phyloP scores from a whole-genome alignment of 2,113 vertebrate species.

The Dasyprocta punctata region DNA sequence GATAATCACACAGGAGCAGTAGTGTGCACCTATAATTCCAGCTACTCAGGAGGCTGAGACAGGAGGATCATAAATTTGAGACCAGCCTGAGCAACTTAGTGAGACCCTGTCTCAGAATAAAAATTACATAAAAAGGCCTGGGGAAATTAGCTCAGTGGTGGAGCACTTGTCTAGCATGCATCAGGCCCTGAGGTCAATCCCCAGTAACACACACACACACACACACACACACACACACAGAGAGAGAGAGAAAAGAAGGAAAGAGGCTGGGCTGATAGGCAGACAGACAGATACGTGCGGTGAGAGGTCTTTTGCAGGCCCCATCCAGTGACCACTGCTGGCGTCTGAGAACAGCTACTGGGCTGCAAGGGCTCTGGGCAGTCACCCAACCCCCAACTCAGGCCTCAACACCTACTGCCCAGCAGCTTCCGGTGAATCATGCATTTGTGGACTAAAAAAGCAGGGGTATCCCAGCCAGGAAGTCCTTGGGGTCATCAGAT shows the following conservation, averaged over 20 bases:
- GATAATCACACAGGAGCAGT: neutral
- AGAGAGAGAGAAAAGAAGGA: too few relatives aligned
- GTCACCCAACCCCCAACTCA: neutral
- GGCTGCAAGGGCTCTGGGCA: neutral
- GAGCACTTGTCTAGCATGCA: neutral
- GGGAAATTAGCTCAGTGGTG: neutral
- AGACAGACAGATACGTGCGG: neutral
- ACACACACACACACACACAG: neutral
- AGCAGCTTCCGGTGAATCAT: conserved; percentile 60
- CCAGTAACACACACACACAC: neutral
- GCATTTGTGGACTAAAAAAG: conserved; percentile 44
- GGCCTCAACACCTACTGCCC: neutral
- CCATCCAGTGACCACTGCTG: neutral
- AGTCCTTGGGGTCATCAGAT: conserved; percentile 50
- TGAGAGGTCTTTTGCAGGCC: neutral
- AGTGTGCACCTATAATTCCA: neutral
- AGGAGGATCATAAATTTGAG: neutral
- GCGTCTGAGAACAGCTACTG: neutral
- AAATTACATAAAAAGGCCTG: neutral
- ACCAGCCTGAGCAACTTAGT: neutral
- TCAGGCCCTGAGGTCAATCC: neutral
- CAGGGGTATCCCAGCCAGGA: conserved; percentile 67
- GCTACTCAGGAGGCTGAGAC: neutral
- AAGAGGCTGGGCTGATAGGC: neutral
- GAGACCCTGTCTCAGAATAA: neutral